Percentiles rank a stretch among this genome's conserved stretches.
These are phyloP conservation scores for Corvus cornix DNA, from an alignment of 2,113 vertebrate species.

Conservation along the genomic window DNA sequence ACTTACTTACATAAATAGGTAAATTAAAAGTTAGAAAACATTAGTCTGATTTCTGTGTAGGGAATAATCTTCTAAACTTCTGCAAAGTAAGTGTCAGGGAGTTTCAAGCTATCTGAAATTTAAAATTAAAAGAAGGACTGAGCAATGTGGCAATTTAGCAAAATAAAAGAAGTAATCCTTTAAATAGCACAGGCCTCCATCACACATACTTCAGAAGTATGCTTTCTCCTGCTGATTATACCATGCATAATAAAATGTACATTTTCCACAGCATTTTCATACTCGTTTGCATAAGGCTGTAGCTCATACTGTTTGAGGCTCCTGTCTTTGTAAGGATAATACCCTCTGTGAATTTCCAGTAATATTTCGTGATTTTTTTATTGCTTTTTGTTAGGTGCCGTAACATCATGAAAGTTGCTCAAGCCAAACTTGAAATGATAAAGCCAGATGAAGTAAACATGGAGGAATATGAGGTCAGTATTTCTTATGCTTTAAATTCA, in stretches of 20 bases:
- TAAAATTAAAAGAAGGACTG: background rate
- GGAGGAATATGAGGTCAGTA: slow-evolving; percentile 93
- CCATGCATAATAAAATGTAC: background rate
- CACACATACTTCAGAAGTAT: background rate
- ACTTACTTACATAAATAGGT: background rate
- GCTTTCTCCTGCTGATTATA: background rate
- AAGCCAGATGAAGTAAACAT: slow-evolving; percentile 94
- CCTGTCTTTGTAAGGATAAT: background rate
- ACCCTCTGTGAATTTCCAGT: background rate
- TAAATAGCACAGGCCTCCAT: background rate
- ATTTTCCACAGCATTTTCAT: background rate
- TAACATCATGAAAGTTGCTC: slow-evolving; percentile 96
- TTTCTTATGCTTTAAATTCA: background rate
- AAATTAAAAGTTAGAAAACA: background rate
- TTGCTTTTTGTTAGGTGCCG: slow-evolving; percentile 81
- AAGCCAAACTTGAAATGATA: slow-evolving; percentile 94
- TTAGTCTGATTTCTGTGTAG: background rate
- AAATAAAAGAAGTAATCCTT: background rate
- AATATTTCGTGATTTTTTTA: background rate
- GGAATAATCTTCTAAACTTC: background rate
- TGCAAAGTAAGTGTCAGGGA: background rate
- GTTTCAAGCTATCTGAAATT: background rate
- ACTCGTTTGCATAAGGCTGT: background rate
- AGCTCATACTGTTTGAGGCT: background rate
- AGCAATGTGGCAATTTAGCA: background rate